phyloP scores from a whole-genome alignment of 2,888 invertebrate species.

The Netelia virgata region DNA sequence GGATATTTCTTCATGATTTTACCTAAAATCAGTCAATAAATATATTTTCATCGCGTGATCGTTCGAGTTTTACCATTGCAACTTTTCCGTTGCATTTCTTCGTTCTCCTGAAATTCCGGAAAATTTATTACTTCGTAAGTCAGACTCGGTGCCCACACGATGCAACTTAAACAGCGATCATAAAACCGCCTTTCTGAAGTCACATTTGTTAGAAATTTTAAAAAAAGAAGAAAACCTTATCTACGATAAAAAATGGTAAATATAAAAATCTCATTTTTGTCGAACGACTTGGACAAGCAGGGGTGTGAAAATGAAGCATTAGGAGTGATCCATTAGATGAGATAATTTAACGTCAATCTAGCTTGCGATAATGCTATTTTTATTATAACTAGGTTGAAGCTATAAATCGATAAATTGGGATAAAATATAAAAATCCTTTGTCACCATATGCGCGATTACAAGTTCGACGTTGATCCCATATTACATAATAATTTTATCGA shows the following conservation, averaged over 20 bases:
- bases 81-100: slow-evolving; percentile 2
- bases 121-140: background rate
- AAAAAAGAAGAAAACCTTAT: too few species aligned
- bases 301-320: background rate
- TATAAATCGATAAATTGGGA: background rate
- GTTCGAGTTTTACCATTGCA: background rate
- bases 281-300: background rate
- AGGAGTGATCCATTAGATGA: slow-evolving; percentile 13
- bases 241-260: background rate
- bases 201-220: slow-evolving; percentile 18
- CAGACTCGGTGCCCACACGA: background rate
- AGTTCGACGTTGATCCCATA: too few species aligned
- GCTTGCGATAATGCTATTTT: slow-evolving; percentile 6
- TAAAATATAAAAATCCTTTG: background rate
- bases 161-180: slow-evolving; percentile 10
- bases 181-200: background rate
- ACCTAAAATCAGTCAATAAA: background rate
- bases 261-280: background rate
- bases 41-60: background rate
- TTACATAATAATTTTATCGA: too few species aligned
- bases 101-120: background rate
- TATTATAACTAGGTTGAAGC: background rate
- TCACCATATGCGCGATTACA: too few species aligned
- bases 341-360: slow-evolving; percentile 22
- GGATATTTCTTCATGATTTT: slow-evolving; percentile 2